These are phyloP conservation scores for Diachasma alloeum DNA, from an alignment of 1,140 invertebrate species.

Conservation along the genomic window DNA sequence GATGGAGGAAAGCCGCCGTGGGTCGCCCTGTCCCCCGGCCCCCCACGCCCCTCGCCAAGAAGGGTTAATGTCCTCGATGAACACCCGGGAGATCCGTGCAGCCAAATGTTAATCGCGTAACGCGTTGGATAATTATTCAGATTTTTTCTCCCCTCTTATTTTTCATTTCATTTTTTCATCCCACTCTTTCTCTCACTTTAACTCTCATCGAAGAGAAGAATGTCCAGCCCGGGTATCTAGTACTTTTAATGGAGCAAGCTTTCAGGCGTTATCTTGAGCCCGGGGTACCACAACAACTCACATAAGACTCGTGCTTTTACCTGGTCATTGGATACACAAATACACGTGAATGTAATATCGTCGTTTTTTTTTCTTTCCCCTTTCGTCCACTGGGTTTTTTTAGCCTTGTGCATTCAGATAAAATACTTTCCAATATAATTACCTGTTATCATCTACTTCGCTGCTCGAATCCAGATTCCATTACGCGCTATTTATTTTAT, in stretches of 20 bases:
- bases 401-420: conserved; percentile 25
- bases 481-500: conserved; percentile 17
- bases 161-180: not conserved
- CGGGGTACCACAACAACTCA: not conserved
- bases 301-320: conserved; percentile 35
- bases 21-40: not conserved
- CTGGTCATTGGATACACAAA: conserved; percentile 9
- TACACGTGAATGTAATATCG: not conserved
- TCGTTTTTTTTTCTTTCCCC: not conserved
- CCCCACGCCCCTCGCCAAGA: not conserved
- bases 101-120: conserved; percentile 31
- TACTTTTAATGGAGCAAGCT: conserved; percentile 41
- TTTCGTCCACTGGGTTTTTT: not conserved
- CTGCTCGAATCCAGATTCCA: conserved; percentile 14
- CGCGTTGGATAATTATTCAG: conserved; percentile 37
- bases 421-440: conserved; percentile 34
- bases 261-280: conserved; percentile 35
- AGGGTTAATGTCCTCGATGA: conserved; percentile 19
- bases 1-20: not conserved
- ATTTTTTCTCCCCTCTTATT: conserved; percentile 20
- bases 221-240: conserved; percentile 29
- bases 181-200: not conserved
- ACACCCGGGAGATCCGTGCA: conserved; percentile 11
- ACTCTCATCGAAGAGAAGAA: conserved; percentile 15
- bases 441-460: conserved; percentile 28